These are phyloP conservation scores for Urocynchramus pylzowi DNA, from an alignment of 2,113 vertebrate genomes.

Conservation along the genomic window DNA sequence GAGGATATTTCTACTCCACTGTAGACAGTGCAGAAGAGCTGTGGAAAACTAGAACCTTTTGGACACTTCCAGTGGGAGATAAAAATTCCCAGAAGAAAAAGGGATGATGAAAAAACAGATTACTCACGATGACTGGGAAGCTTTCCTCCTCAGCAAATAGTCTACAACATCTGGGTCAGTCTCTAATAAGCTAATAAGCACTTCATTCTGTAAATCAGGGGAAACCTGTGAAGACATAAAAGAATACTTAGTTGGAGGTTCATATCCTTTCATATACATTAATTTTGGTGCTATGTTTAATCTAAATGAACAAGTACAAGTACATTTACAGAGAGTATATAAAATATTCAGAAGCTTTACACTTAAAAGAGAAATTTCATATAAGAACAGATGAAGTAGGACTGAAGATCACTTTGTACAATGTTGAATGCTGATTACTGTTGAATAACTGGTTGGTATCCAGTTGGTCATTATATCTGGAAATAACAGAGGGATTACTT, in stretches of 20 bases:
- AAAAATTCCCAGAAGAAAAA: slow-evolving; percentile 48
- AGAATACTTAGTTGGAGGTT: not conserved
- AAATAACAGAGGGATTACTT: not conserved
- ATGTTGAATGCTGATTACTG: not conserved
- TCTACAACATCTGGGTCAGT: slow-evolving; percentile 95
- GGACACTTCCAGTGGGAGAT: slow-evolving; percentile 40
- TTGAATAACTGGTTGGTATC: not conserved
- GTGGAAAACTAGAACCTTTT: slow-evolving; percentile 50
- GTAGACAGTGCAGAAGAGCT: not conserved
- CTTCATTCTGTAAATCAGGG: slow-evolving; percentile 94
- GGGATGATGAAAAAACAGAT: slow-evolving; percentile 7
- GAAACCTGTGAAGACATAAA: slow-evolving; percentile 78
- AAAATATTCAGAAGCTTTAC: not conserved
- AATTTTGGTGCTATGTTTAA: not conserved
- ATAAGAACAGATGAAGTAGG: not conserved
- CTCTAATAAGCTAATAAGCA: slow-evolving; percentile 89
- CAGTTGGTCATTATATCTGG: not conserved
- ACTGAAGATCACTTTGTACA: not conserved
- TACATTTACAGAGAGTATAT: not conserved
- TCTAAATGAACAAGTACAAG: not conserved
- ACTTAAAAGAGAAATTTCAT: not conserved
- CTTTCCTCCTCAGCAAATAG: slow-evolving; percentile 91
- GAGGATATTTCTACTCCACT: not conserved
- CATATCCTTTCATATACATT: not conserved
- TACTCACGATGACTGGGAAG: slow-evolving; percentile 89